Conservation (phyloP, 2,888 invertebrate genomes). For the Vandiemenella viatica region DNA sequence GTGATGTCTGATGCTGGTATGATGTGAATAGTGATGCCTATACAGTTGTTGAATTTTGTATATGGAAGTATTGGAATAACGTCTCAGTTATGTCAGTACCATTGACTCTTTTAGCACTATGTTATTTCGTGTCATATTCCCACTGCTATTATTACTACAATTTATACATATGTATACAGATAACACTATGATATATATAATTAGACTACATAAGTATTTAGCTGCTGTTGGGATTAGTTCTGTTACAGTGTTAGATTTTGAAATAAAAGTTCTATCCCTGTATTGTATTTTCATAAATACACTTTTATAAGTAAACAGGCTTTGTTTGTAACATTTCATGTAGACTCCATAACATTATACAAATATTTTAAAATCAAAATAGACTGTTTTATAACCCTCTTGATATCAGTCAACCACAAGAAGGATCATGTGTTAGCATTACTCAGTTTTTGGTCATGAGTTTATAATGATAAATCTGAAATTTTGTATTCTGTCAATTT, state of each 20-base stretch:
- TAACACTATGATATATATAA: too few relatives aligned
- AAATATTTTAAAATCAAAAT: not conserved
- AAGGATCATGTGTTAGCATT: too few relatives aligned
- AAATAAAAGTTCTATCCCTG: too few relatives aligned
- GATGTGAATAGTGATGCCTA: too few relatives aligned
- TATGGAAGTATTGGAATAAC: constrained; percentile 6
- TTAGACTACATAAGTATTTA: not conserved
- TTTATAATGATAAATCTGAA: too few relatives aligned
- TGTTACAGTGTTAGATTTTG: too few relatives aligned
- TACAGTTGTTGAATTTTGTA: constrained; percentile 10
- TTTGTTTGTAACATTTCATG: not conserved
- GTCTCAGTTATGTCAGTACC: not conserved
- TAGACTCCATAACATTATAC: not conserved
- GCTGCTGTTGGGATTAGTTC: constrained; percentile 3
- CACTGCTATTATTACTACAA: not conserved
- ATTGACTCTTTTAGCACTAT: constrained; percentile 1
- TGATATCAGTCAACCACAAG: not conserved
- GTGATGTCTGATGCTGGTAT: too few relatives aligned
- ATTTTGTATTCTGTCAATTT: too few relatives aligned
- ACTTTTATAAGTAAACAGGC: not conserved
- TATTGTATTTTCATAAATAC: not conserved
- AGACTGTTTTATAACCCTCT: not conserved
- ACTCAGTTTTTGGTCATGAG: too few relatives aligned
- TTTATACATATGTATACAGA: not conserved
- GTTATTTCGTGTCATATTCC: not conserved